Conservation (phyloP, 2,888 invertebrate genomes). For the Drymonia ruficornis region DNA sequence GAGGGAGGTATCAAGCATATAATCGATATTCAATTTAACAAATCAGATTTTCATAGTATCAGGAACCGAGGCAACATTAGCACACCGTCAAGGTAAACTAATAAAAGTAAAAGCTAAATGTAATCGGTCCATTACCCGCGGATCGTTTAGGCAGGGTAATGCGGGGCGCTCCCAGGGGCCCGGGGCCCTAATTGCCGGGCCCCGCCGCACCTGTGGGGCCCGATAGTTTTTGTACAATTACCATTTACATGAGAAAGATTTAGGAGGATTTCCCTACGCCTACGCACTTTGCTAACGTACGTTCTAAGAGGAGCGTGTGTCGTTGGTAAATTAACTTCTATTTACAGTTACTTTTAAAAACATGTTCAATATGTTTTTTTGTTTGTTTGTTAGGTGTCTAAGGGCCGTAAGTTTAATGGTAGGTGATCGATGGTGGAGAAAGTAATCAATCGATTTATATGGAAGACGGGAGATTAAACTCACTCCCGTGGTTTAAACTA, state of each 20-base stretch:
- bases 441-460: too few species aligned
- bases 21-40: neutral
- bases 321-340: too few species aligned
- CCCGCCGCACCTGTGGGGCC: conserved; percentile 9
- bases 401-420: too few species aligned
- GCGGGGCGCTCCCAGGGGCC: conserved; percentile 11
- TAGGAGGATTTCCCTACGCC: conserved; percentile 11
- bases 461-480: too few species aligned
- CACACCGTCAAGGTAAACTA: neutral
- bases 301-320: too few species aligned
- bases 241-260: conserved; percentile 33
- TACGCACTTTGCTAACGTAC: neutral
- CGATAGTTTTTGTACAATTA: conserved; percentile 26
- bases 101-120: neutral
- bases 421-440: too few species aligned
- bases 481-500: too few species aligned
- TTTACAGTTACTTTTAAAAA: too few species aligned
- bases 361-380: too few species aligned
- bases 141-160: conserved; percentile 9
- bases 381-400: too few species aligned
- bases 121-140: neutral
- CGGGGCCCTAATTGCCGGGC: neutral
- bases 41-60: neutral
- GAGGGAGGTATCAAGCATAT: neutral
- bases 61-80: neutral